phyloP scores from a whole-genome alignment of 2,888 invertebrate species.

The Cephus rjabovi region DNA sequence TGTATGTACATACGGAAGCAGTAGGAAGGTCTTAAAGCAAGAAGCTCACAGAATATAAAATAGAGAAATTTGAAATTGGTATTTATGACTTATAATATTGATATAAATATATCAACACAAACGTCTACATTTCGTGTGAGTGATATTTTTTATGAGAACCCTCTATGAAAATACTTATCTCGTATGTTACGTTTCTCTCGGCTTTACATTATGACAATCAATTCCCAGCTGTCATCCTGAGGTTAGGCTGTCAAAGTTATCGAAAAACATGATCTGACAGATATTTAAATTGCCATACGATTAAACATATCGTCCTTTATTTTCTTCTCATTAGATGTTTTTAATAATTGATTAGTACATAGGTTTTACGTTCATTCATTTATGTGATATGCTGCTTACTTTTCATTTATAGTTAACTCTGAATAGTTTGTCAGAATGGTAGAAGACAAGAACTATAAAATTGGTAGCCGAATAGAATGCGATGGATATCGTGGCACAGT shows the following conservation, averaged over 20 bases:
- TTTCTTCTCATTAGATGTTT: not conserved
- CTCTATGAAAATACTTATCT: not conserved
- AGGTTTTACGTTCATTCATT: not conserved
- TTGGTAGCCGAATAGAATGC: slow-evolving; percentile 68
- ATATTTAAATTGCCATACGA: not conserved
- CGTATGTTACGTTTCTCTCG: not conserved
- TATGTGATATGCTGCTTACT: not conserved
- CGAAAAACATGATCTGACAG: not conserved
- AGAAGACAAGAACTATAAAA: slow-evolving; percentile 56
- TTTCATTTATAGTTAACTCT: slow-evolving; percentile 3
- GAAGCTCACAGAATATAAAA: slow-evolving; percentile 9
- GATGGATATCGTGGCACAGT: slow-evolving; percentile 69
- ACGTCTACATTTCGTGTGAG: slow-evolving; percentile 7
- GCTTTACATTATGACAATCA: not conserved
- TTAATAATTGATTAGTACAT: not conserved
- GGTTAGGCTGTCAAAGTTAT: slow-evolving; percentile 36
- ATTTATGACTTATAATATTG: slow-evolving; percentile 39
- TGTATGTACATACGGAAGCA: not conserved
- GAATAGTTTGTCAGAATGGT: slow-evolving; percentile 47
- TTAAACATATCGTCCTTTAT: not conserved
- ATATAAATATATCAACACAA: not conserved
- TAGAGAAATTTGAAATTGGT: slow-evolving; percentile 42
- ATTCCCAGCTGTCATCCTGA: slow-evolving; percentile 26
- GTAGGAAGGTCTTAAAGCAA: not conserved
- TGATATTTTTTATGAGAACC: slow-evolving; percentile 3